phyloP scores from a whole-genome alignment of 2,113 vertebrate genomes.

The Bos javanicus region DNA sequence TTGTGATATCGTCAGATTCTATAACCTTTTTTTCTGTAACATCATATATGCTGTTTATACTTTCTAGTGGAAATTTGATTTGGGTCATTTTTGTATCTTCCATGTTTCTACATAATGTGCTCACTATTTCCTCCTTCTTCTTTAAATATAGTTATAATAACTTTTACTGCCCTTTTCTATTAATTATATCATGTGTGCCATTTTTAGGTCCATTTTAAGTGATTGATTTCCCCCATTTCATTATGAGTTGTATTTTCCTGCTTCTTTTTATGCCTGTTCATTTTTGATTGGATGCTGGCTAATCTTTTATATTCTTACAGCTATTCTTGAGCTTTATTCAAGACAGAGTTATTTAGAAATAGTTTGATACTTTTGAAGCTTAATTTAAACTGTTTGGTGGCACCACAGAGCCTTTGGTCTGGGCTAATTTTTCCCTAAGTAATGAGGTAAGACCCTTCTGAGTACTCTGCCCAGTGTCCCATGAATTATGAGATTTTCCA shows the following conservation, averaged over 20 bases:
- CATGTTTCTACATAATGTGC: not conserved
- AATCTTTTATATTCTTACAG: slow-evolving; percentile 8
- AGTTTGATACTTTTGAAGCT: not conserved
- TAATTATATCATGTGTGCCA: not conserved
- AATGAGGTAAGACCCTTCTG: not conserved
- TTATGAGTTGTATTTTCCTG: not conserved
- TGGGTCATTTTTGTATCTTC: not conserved
- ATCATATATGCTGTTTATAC: not conserved
- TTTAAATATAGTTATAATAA: not conserved
- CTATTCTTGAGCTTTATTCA: slow-evolving; percentile 6
- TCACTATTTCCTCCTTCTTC: not conserved
- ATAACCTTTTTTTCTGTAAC: not conserved
- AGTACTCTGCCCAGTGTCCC: not conserved
- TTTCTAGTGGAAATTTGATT: not conserved
- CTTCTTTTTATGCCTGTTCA: not conserved
- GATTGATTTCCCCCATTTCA: not conserved
- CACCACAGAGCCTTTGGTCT: not conserved
- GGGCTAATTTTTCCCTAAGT: not conserved
- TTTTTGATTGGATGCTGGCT: not conserved
- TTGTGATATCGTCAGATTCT: not conserved
- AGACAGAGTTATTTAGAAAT: not conserved
- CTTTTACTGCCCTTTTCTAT: slow-evolving; percentile 17
- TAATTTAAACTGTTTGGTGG: not conserved
- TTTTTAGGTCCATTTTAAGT: not conserved
- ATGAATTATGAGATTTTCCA: not conserved